Base-by-base conservation (phyloP, 2,797 vertebrate species). In the Peromyscus attwateri region DNA sequence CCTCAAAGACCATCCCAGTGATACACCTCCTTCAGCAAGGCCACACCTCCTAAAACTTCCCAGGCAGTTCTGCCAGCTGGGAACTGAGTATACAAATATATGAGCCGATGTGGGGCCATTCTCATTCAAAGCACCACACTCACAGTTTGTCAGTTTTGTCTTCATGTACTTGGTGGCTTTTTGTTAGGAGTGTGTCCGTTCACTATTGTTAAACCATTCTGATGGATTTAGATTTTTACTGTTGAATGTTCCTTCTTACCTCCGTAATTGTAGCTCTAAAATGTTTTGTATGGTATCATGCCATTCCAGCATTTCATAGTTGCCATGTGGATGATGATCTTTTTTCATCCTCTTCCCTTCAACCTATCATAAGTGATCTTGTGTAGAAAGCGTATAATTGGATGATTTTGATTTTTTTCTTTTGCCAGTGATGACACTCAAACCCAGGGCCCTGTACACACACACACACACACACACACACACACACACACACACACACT, bases 121-220 rank as follows among this genome's bases (percentile, higher is more conserved):
- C 52, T 40, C 46, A 5, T 23, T 55, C 55, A 40, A 40, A 60
- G 11, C 5, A 9, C 23, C 37, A 43, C 1, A 17, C 23, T 60
- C 55, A 9, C 14, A 3, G 73, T 92, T 70, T 64, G 21, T 79
- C 55, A 14, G 0, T 68, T 85, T 92, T 89, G 91, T 60, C 57
- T 40, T 89, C 46, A 79, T 46, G 5, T 57, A 49, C 68, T 92
- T 88, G 92, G 43, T 87, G 40, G 27, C 52, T 14, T 88, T n/a
- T 92, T 92, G 21, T 89, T 96, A 49, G 57, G 27, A 57, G 10
- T 92, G 83, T 85, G 16, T 79, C 60, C 70, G 70, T 87, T 95
- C 87, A 16, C 76, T 64, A 93, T 73, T 87, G 31, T 87, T 96
- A 89, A 95, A 89, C 95, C 27, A 79, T 71, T 27, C 31, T 46